A percentile compares a stretch with the other conserved stretches of the same genome.
These are phyloP conservation scores for Oryzias dopingdopingensis DNA, from an alignment of 2,797 vertebrate genomes.

Conservation along the genomic window DNA sequence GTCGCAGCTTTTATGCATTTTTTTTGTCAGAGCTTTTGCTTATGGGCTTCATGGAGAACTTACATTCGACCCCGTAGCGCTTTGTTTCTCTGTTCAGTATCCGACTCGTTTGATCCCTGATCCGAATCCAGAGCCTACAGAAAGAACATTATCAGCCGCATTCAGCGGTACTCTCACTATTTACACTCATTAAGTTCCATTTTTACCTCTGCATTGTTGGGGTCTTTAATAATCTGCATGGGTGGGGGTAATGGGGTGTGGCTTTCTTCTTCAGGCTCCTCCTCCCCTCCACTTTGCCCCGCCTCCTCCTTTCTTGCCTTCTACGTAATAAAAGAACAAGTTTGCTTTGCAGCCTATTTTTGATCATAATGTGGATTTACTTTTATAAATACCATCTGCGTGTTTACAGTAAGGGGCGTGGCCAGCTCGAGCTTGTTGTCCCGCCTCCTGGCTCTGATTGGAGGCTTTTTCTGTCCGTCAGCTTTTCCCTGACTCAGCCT, in stretches of 20 bases:
- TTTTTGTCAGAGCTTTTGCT: background rate
- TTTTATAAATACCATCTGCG: constrained; percentile 62
- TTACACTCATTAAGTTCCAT: background rate
- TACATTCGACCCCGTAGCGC: constrained; percentile 95
- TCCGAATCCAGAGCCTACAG: constrained; percentile 83
- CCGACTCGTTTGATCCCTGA: constrained; percentile 87
- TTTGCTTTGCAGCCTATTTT: background rate
- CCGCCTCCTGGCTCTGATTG: constrained; percentile 82
- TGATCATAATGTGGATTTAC: background rate
- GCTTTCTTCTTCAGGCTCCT: constrained; percentile 92
- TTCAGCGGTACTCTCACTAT: background rate
- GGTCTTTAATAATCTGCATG: constrained; percentile 95
- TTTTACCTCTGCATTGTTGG: constrained; percentile 76
- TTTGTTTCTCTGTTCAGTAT: constrained; percentile 93
- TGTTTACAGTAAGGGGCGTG: constrained; percentile 84
- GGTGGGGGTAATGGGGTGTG: constrained; percentile 88
- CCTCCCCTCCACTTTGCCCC: constrained; percentile 86
- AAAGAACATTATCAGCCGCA: background rate
- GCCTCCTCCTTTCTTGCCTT: constrained; percentile 67
- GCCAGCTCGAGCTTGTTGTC: constrained; percentile 80
- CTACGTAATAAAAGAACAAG: constrained; percentile 24
- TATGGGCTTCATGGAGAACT: constrained; percentile 47
- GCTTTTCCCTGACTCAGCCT: constrained; percentile 90
- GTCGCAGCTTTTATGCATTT: background rate
- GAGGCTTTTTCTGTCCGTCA: constrained; percentile 86